Evolutionary conservation across 2,888 invertebrate species (phyloP).

Genomic region (Bombylius major): DNA sequence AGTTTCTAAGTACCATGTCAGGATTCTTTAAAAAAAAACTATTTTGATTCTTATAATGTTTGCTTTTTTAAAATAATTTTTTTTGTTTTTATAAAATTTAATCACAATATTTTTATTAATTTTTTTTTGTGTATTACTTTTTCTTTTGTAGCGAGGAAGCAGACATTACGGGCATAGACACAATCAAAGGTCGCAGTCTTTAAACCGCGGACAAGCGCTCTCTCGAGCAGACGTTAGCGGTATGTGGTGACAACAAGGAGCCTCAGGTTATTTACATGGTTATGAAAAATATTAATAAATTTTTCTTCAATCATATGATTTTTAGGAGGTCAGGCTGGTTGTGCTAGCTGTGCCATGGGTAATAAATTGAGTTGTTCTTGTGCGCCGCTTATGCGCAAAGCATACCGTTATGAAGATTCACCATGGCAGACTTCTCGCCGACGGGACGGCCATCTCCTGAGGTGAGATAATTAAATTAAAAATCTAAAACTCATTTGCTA

Average conservation of each 20-base stretch:
- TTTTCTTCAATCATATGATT: not conserved
- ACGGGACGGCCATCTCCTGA: constrained; percentile 75
- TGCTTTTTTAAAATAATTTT: too few species aligned
- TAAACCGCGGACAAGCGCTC: constrained; percentile 59
- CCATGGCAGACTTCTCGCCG: constrained; percentile 85
- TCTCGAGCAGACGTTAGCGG: constrained; percentile 53
- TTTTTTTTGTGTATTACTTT: not conserved
- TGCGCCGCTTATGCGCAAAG: constrained; percentile 91
- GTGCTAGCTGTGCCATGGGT: constrained; percentile 67
- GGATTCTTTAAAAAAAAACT: too few species aligned
- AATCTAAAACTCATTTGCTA: too few species aligned
- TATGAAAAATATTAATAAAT: not conserved
- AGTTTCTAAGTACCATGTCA: too few species aligned
- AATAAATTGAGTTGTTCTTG: constrained; percentile 96
- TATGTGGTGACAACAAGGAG: constrained; percentile 72
- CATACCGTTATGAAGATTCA: constrained; percentile 91
- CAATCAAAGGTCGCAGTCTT: constrained; percentile 61
- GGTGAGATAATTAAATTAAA: constrained; percentile 39
- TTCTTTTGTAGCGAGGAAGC: constrained; percentile 45
- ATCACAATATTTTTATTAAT: not conserved
- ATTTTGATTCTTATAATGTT: too few species aligned
- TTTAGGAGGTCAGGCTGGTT: constrained; percentile 35
- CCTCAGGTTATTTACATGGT: constrained; percentile 41
- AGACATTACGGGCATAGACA: constrained; percentile 46
- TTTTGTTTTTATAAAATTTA: too few species aligned